phyloP scores from a whole-genome alignment of 2,113 vertebrate genomes.

The Chelonoidis abingdonii region DNA sequence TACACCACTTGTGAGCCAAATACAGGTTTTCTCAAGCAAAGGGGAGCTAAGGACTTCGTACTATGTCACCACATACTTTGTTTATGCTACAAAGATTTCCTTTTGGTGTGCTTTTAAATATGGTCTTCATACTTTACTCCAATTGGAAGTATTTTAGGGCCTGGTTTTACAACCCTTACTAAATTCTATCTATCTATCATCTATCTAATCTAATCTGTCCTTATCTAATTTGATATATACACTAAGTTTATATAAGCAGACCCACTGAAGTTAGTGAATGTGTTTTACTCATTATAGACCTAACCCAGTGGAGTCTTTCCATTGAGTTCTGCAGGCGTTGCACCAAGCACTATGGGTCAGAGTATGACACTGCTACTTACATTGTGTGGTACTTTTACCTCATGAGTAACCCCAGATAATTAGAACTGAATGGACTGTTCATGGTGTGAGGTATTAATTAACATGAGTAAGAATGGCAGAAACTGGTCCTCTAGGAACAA shows the following conservation, averaged over 20 bases:
- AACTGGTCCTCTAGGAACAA: not conserved
- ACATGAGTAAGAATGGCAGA: not conserved
- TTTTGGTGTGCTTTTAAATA: not conserved
- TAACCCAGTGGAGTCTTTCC: not conserved
- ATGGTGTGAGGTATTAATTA: not conserved
- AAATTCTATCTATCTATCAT: too few species aligned
- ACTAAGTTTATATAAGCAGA: not conserved
- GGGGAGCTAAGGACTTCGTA: not conserved
- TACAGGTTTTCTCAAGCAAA: not conserved
- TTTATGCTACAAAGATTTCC: not conserved
- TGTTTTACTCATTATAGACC: fast-evolving
- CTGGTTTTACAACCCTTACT: not conserved
- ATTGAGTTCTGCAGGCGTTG: not conserved
- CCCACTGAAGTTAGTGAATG: not conserved
- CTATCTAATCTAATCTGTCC: too few species aligned
- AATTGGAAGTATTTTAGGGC: not conserved
- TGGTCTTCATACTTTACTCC: not conserved
- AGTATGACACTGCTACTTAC: not conserved
- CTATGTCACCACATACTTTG: fast-evolving
- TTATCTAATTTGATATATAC: too few species aligned
- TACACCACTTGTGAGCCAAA: not conserved
- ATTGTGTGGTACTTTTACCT: not conserved
- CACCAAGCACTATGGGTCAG: not conserved
- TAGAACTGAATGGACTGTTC: not conserved
- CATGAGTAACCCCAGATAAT: not conserved